Evolutionary conservation across 2,797 vertebrate species (phyloP), one percentile per base, ranked within the genome.

Genomic region (Aulostomus chinensis): DNA sequence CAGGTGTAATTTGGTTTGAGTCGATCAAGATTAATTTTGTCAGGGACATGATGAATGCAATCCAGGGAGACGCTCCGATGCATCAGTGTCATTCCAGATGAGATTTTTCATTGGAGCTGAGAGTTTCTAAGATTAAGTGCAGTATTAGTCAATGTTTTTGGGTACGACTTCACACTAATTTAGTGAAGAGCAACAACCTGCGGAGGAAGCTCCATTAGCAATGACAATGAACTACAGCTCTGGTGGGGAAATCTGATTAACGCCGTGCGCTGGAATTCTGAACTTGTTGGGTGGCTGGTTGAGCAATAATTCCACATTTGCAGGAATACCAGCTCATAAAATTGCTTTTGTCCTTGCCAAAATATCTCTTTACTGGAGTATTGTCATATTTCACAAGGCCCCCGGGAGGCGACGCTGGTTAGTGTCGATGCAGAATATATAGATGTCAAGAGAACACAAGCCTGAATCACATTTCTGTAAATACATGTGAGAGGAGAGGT

Each of bases 21-120:
- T 84, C 89, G 82, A 90, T 91, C 88, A 79, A 91, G 91, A 92
- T 92, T 89, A 88, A 92, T 92, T 91, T 90, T 85, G 88, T 86
- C 78, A 84, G 76, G 81, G 82, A 76, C 76, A 77, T 91, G 91
- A 92, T 91, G 85, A 89, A 92, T 92, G 87, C 80, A 69, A 74
- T 43, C 79, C 56, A 9, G 60, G 68, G 69, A 73, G 45, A 86
- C 38, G 81, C 86, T 85, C 80, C 87, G 62, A 92, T 92, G 90
- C 88, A 91, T 92, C 91, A 92, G 86, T 87, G 90, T 91, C 90
- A 88, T 72, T 80, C 83, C 60, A 56, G 75, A 81, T 78, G 78
- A 89, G 84, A 90, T 91, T 91, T 91, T 90, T 92, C 91, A 90
- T 72, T 30, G 75, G 84, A 89, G 84, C 86, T 88, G 86, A 87